Evolutionary conservation across 2,888 invertebrate species (phyloP), one percentile per base, ranked within the genome.

Genomic region (Iphiclides podalirius): DNA sequence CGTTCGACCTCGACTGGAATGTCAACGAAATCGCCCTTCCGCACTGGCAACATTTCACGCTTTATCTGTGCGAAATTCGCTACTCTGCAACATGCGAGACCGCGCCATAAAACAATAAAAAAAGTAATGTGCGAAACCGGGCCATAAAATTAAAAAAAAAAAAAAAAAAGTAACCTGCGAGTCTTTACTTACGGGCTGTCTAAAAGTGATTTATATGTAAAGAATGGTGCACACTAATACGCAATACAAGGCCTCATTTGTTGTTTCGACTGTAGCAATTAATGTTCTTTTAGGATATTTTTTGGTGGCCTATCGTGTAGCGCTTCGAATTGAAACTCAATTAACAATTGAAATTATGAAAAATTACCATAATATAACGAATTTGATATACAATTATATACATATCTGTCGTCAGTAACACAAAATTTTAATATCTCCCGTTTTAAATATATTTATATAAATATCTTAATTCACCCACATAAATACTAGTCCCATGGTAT

Each of bases 1-100:
- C 14, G 13, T 33, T 63, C 49, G 62, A 63, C 54, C 63, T 58
- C 59, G 64, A 64, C 67, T 58, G 57, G 66, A 68, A 11, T 16
- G 4, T 15, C 11, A 17, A 17, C 44, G 51, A 40, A 26, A 8
- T 26, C 17, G 16, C 33, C 7, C 12, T 16, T 33, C 17, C n/a
- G 12, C 31, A 28, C 17, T 34, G 14, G 33, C 35, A 35, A 51
- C 52, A 55, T 50, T 61, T 9, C 52, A 52, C 55, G 49, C 58
- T 47, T 20, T 12, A 26, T n/a, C n/a, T n/a, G n/a, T n/a, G n/a
- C n/a, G n/a, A n/a, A n/a, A n/a, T n/a, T n/a, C n/a, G n/a, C n/a
- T n/a, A n/a, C n/a, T n/a, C n/a, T n/a, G n/a, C n/a, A n/a, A n/a
- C n/a, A n/a, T n/a, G n/a, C n/a, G n/a, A n/a, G n/a, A n/a, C n/a